Percentiles rank a stretch among this genome's conserved stretches.
Conservation (phyloP, 2,113 vertebrate genomes). For the Melanocharis versteri region DNA sequence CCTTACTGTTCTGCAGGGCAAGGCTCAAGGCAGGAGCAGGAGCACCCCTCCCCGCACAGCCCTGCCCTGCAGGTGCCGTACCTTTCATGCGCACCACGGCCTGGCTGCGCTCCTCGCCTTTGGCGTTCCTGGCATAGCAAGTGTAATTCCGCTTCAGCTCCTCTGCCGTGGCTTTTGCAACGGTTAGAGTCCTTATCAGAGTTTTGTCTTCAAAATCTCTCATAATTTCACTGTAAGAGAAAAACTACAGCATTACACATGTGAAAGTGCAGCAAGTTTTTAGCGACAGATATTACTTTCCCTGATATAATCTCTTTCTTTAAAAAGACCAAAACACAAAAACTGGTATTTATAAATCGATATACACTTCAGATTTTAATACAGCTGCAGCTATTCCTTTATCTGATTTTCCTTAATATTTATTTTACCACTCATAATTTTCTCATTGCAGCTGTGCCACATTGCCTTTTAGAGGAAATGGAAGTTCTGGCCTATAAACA, state of each 20-base stretch:
- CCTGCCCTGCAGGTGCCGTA: neutral
- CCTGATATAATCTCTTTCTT: neutral
- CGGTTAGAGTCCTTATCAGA: conserved; percentile 55
- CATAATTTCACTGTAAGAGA: conserved; percentile 44
- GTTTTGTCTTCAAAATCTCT: conserved; percentile 61
- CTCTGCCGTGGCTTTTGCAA: conserved; percentile 72
- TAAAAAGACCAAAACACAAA: neutral
- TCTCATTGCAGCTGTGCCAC: neutral
- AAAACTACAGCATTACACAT: neutral
- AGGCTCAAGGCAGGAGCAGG: neutral
- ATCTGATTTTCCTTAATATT: conserved; percentile 27
- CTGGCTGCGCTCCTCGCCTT: conserved; percentile 50
- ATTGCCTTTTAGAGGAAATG: neutral
- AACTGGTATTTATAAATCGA: neutral
- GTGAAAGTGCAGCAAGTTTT: neutral
- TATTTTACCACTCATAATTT: conserved; percentile 1
- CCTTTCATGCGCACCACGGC: conserved; percentile 75
- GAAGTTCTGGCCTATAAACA: conserved; percentile 13
- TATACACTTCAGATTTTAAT: neutral
- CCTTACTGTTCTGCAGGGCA: neutral
- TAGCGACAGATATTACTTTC: neutral
- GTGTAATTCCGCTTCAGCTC: conserved; percentile 81
- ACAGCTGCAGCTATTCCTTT: neutral
- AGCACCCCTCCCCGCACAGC: neutral
- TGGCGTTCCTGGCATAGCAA: conserved; percentile 76